Conservation (phyloP, 2,888 invertebrate species). For the Malthinus seriepunctatus region DNA sequence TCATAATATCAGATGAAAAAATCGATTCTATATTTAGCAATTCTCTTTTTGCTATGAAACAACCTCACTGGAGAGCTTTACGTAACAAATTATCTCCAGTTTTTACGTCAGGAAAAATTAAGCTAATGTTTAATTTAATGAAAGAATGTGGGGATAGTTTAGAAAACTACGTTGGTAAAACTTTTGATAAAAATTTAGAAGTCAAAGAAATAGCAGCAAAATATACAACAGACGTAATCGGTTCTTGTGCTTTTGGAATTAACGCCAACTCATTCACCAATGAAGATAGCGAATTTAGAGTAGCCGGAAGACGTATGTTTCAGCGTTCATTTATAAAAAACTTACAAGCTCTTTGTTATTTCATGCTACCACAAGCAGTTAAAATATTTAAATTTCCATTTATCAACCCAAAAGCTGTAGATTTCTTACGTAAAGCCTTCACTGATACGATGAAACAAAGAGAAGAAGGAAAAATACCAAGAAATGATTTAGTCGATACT, state of each 20-base stretch:
- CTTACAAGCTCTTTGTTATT: slow-evolving; percentile 24
- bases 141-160: slow-evolving; percentile 45
- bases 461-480: slow-evolving; percentile 38
- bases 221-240: slow-evolving; percentile 62
- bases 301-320: slow-evolving; percentile 34
- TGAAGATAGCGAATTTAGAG: slow-evolving; percentile 56
- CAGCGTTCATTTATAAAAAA: slow-evolving; percentile 29
- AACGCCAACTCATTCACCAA: slow-evolving; percentile 59
- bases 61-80: slow-evolving; percentile 59
- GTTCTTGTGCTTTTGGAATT: slow-evolving; percentile 61
- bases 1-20: slow-evolving; percentile 50
- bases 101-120: slow-evolving; percentile 60
- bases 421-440: slow-evolving; percentile 46
- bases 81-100: slow-evolving; percentile 59
- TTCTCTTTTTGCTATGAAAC: slow-evolving; percentile 54
- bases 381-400: slow-evolving; percentile 22
- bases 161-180: not conserved
- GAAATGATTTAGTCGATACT: slow-evolving; percentile 56
- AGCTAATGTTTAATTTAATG: slow-evolving; percentile 57
- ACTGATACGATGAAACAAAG: slow-evolving; percentile 44
- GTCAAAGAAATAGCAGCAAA: slow-evolving; percentile 57
- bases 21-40: slow-evolving; percentile 52
- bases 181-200: slow-evolving; percentile 24
- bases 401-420: slow-evolving; percentile 23
- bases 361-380: slow-evolving; percentile 38